A percentile compares a stretch with the other conserved stretches of the same genome.
Evolutionary conservation across 2,797 vertebrate genomes (phyloP).

Genomic region (Manis javanica): DNA sequence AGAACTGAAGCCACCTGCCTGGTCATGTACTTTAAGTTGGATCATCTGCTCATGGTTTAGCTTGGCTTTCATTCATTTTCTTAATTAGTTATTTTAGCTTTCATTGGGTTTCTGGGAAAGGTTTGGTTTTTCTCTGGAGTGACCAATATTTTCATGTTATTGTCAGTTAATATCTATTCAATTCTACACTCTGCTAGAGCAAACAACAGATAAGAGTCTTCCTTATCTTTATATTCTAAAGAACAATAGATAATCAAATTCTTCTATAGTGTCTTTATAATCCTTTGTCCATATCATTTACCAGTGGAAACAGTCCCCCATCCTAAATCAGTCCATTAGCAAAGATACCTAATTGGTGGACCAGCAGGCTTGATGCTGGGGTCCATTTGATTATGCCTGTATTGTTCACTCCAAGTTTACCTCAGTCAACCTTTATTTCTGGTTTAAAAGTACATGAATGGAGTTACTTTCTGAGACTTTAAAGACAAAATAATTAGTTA

Average conservation of each 20-base stretch:
- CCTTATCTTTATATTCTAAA: not conserved
- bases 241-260: not conserved
- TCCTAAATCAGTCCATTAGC: slow-evolving; percentile 26
- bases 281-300: not conserved
- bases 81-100: slow-evolving; percentile 36
- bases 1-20: not conserved
- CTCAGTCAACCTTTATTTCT: not conserved
- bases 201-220: not conserved
- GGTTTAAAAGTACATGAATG: not conserved
- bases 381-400: not conserved
- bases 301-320: not conserved
- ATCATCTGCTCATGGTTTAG: not conserved
- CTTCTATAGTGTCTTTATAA: not conserved
- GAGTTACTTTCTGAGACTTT: slow-evolving; percentile 15
- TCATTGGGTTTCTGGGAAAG: slow-evolving; percentile 20
- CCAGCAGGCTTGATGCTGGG: not conserved
- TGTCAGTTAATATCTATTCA: not conserved
- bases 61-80: not conserved
- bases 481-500: not conserved
- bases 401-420: not conserved
- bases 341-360: not conserved
- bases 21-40: not conserved
- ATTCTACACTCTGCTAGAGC: not conserved
- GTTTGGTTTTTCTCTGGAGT: not conserved
- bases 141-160: not conserved